These are phyloP conservation scores for Trialeurodes vaporariorum DNA, from an alignment of 1,140 invertebrate species.

Conservation along the genomic window DNA sequence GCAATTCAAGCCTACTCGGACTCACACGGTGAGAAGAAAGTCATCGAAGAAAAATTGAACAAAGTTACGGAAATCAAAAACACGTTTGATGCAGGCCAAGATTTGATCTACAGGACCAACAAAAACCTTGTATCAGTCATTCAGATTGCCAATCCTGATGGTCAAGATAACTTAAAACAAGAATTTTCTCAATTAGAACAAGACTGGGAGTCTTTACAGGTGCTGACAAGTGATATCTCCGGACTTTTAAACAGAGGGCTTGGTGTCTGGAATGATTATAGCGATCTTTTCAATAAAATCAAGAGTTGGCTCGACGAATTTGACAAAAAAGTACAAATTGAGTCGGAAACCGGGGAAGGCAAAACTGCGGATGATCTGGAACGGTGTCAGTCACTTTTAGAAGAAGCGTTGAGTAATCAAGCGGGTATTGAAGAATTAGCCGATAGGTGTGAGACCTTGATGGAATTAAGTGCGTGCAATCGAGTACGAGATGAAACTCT, in stretches of 20 bases:
- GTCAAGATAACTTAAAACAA: slow-evolving; percentile 69
- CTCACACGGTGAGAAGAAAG: slow-evolving; percentile 66
- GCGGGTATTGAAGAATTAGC: slow-evolving; percentile 67
- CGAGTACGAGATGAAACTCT: slow-evolving; percentile 76
- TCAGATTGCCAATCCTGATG: slow-evolving; percentile 69
- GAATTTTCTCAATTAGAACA: slow-evolving; percentile 73
- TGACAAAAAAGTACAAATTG: slow-evolving; percentile 36
- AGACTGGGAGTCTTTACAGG: slow-evolving; percentile 76
- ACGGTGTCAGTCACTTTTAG: slow-evolving; percentile 57
- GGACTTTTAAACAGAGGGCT: slow-evolving; percentile 65
- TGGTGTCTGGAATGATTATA: slow-evolving; percentile 76
- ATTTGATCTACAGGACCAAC: slow-evolving; percentile 57
- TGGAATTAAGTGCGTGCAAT: slow-evolving; percentile 70
- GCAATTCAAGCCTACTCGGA: slow-evolving; percentile 74
- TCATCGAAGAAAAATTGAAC: slow-evolving; percentile 56
- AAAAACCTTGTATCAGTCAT: slow-evolving; percentile 65
- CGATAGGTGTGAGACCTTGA: slow-evolving; percentile 72
- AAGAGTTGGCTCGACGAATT: slow-evolving; percentile 67
- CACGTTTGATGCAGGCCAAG: slow-evolving; percentile 44
- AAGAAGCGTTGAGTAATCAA: slow-evolving; percentile 65
- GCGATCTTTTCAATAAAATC: slow-evolving; percentile 58
- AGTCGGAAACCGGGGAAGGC: slow-evolving; percentile 57
- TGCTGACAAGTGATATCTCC: slow-evolving; percentile 65
- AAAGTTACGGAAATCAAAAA: slow-evolving; percentile 33
- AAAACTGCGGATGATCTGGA: slow-evolving; percentile 68